Percentiles rank a stretch among this genome's conserved stretches.
phyloP scores from a whole-genome alignment of 2,888 invertebrate genomes.

The Stenotaenia linearis region DNA sequence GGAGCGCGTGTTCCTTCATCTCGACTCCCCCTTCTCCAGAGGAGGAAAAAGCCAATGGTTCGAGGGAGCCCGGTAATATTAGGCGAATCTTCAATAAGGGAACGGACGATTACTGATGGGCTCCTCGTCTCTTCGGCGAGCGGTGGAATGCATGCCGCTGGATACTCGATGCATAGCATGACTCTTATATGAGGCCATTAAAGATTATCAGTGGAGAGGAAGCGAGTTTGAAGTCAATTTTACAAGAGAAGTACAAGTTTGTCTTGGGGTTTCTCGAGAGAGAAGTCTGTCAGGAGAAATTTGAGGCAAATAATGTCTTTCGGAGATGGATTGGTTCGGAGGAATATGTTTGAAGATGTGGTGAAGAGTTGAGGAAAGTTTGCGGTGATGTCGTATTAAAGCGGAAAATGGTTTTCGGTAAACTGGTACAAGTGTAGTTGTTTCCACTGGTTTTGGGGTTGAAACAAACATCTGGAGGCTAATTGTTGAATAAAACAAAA shows the following conservation, averaged over 20 bases:
- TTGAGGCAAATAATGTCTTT: background rate
- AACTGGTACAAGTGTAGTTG: no score
- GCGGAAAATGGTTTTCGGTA: no score
- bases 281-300: background rate
- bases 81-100: slow-evolving; percentile 14
- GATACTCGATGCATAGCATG: slow-evolving; percentile 4
- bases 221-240: background rate
- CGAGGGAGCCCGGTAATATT: background rate
- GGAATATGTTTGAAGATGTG: no score
- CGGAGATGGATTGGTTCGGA: background rate
- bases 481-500: no score
- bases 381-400: no score
- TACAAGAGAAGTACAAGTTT: background rate
- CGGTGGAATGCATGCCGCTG: background rate
- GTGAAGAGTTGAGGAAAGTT: no score
- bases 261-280: background rate
- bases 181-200: slow-evolving; percentile 7
- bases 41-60: background rate
- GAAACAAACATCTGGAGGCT: no score
- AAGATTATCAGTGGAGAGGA: slow-evolving; percentile 5
- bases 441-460: no score
- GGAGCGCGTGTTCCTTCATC: slow-evolving; percentile 10
- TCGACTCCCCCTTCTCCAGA: background rate
- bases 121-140: background rate
- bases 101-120: background rate